Conservation (phyloP, 2,797 vertebrate species). For the Staurois parvus region DNA sequence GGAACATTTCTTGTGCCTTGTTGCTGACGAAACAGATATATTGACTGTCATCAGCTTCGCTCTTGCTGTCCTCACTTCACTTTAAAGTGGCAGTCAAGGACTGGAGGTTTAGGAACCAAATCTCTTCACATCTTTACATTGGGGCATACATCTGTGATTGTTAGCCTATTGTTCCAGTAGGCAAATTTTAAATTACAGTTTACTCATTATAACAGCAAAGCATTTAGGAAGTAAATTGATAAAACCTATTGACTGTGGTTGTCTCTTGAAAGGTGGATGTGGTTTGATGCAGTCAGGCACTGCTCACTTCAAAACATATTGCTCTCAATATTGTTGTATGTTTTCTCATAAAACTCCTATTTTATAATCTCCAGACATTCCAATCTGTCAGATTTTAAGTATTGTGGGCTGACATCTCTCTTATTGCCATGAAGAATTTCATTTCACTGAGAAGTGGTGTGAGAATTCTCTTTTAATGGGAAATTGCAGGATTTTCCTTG, state of each 20-base stretch:
- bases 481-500: constrained; percentile 33
- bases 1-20: too few relatives aligned
- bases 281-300: not conserved
- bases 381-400: not conserved
- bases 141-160: too few relatives aligned
- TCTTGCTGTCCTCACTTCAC: too few relatives aligned
- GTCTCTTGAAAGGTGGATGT: not conserved
- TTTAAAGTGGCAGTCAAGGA: too few relatives aligned
- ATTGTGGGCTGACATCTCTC: constrained; percentile 16
- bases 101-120: too few relatives aligned
- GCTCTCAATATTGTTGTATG: not conserved
- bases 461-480: constrained; percentile 32
- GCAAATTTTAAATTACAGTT: not conserved
- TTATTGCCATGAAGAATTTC: constrained; percentile 45
- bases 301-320: too few relatives aligned
- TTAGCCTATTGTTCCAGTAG: too few relatives aligned
- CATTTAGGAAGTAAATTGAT: too few relatives aligned
- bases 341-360: not conserved
- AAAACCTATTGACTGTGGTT: not conserved
- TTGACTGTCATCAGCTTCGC: too few relatives aligned
- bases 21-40: too few relatives aligned
- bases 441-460: constrained; percentile 14
- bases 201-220: too few relatives aligned
- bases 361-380: not conserved
- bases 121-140: too few relatives aligned